Evolutionary conservation across 2,113 vertebrate species (phyloP).

Genomic region (Willisornis vidua): DNA sequence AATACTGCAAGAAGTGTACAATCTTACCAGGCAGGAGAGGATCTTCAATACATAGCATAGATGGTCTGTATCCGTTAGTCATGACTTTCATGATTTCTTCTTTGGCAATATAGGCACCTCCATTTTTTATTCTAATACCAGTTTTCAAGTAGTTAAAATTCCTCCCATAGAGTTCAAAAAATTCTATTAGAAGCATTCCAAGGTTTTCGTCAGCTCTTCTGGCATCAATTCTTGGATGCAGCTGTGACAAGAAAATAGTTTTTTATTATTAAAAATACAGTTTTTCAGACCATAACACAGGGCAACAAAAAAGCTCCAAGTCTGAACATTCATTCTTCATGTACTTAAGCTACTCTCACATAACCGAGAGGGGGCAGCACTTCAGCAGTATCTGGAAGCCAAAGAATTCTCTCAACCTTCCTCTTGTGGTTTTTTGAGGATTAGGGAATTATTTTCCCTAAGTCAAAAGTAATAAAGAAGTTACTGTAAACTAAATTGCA

Average conservation of each 20-base stretch:
- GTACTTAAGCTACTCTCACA: neutral
- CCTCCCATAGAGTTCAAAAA: slow-evolving; percentile 97
- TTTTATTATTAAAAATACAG: neutral
- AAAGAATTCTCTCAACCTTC: neutral
- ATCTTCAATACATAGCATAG: slow-evolving; percentile 98
- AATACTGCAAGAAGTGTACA: neutral
- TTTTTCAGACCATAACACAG: neutral
- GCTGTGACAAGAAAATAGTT: slow-evolving; percentile 71
- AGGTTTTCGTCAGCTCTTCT: slow-evolving; percentile 92
- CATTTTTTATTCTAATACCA: slow-evolving; percentile 97
- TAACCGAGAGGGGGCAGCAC: slow-evolving; percentile 56
- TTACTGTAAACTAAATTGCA: neutral
- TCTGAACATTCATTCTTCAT: neutral
- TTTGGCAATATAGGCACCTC: slow-evolving; percentile 97
- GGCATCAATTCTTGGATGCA: slow-evolving; percentile 93
- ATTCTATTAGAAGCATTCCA: slow-evolving; percentile 97
- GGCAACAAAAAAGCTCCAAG: neutral
- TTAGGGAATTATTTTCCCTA: neutral
- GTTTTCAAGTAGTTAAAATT: slow-evolving; percentile 99
- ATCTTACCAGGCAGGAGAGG: slow-evolving; percentile 92
- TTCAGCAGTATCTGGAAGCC: neutral
- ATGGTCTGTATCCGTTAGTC: slow-evolving; percentile 94
- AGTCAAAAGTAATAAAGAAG: neutral
- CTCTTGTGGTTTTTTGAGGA: neutral
- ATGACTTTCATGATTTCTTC: slow-evolving; percentile 96